Base-by-base conservation (phyloP, 2,888 invertebrate genomes). In the Alloplasta piceator region DNA sequence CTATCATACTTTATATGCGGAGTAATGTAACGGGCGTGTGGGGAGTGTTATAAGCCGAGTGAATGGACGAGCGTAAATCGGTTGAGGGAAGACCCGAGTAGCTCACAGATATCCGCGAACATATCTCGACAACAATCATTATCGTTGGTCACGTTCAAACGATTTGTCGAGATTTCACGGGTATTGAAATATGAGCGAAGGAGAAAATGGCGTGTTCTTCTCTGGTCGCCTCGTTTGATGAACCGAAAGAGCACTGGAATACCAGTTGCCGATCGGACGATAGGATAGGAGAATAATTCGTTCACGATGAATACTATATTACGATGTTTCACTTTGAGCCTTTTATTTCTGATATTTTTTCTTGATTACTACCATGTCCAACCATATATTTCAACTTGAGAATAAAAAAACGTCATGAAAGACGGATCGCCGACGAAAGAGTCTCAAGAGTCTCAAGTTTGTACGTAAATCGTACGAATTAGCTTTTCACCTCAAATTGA, bases 121-220 rank as follows among this genome's bases (percentile, higher is more conserved):
- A 56, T 36, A 16, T 50, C 50, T 6, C 48, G 38, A 10, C 26
- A 58, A 71, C 71, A 77, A 71, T 77, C 58, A 71, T 71, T 77
- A 66, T 71, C 66, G 64, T 56, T 71, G 58, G 77, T 77, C 77
- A 77, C 64, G 77, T 66, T 66, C 50, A 12, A 56, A 60, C 71
- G 58, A 77, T 77, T 77, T 77, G 71, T 77, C 77, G 71, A 66
- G 36, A 71, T 71, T 66, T 66, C 55, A 39, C 6, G 12, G 26
- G n/a, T 16, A 50, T 48, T 14, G n/a, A 58, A 60, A 70, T 39
- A 55, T 6, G n/a, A n/a, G 1, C n/a, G 9, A 60, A 14, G 67
- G 39, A 61, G 43, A 55, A 58, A 36, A 36, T 7, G 6, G 2
- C 26, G 36, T 39, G 36, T 48, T 64, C 50, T 12, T 68, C n/a